These are phyloP conservation scores for Otus sunia DNA, from an alignment of 2,113 vertebrate genomes.

Conservation along the genomic window DNA sequence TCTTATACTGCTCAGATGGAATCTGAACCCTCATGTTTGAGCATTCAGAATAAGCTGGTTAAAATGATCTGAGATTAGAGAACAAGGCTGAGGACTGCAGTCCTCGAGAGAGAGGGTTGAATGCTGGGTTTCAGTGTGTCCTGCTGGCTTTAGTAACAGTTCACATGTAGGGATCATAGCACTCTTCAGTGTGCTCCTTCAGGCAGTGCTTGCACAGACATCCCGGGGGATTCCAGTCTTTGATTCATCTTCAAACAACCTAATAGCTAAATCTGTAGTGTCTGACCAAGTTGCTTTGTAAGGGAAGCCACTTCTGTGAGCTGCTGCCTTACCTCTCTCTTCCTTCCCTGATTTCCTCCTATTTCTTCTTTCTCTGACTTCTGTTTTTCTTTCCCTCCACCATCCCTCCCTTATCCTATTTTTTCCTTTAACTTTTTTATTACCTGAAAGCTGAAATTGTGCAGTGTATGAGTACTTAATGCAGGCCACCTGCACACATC, in stretches of 20 bases:
- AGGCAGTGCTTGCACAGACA: neutral
- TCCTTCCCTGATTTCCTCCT: neutral
- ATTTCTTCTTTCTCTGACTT: neutral
- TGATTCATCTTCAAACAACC: neutral
- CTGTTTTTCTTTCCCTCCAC: neutral
- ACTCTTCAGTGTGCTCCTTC: neutral
- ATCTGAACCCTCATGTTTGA: neutral
- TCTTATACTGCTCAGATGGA: neutral
- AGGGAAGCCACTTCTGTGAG: neutral
- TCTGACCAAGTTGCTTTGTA: neutral
- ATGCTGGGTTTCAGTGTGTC: neutral
- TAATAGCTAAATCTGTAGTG: neutral
- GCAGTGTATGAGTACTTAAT: neutral
- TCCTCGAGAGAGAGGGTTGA: neutral
- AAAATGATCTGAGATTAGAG: neutral
- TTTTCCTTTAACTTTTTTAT: neutral
- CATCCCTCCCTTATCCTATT: neutral
- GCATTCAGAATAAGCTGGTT: neutral
- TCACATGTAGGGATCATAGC: rapidly evolving
- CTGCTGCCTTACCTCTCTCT: neutral
- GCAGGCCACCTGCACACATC: neutral
- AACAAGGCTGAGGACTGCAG: neutral
- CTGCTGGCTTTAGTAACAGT: neutral
- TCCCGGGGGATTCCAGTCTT: neutral
- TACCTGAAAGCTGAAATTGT: neutral